Evolutionary conservation across 2,888 invertebrate genomes (phyloP), one percentile per base, ranked within the genome.

Genomic region (Zhuqinia jingwanae): DNA sequence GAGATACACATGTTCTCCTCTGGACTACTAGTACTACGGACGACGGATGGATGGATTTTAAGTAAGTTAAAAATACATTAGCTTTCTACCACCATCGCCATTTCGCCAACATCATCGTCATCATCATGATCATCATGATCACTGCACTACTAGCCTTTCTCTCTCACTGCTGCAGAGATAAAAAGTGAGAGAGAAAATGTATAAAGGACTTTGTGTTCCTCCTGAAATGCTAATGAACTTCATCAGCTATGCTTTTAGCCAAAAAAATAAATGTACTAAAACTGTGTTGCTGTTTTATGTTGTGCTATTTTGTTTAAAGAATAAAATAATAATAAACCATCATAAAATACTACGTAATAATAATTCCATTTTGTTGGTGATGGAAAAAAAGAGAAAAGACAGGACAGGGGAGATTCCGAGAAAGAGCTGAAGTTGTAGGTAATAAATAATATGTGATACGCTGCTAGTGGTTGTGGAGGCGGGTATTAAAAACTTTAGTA

Each of bases 161-260:
- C n/a, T n/a, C n/a, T n/a, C n/a, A n/a, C n/a, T n/a, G n/a, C n/a
- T n/a, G n/a, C n/a, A n/a, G 36, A 36, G 36, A 56, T 20, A 56
- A 56, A 8, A 20, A 22, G 58, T n/a, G n/a, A n/a, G n/a, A n/a
- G n/a, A n/a, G n/a, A n/a, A 25, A 25, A 58, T 3, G 36, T 36
- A 36, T 22, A 1, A 20, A 58, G 58, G 10, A n/a, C n/a, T n/a
- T 58, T 8, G 20, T 63, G 25, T 58, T 58, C 20, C 1, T 60
- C 1, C 70, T 45, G 20, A 58, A 58, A 58, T 58, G 47, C 22
- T 70, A 70, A 70, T 70, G 45, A 70, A 70, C 42, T 45, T 20
- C 47, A 70, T 70, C 70, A 70, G 47, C n/a, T n/a, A n/a, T n/a
- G 50, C 50, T 50, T 50, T 50, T 2, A 42, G 42, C 42, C n/a